A percentile compares a stretch with the other conserved stretches of the same genome.
Evolutionary conservation across 2,888 invertebrate species (phyloP).

Genomic region (Erebia epiphron): DNA sequence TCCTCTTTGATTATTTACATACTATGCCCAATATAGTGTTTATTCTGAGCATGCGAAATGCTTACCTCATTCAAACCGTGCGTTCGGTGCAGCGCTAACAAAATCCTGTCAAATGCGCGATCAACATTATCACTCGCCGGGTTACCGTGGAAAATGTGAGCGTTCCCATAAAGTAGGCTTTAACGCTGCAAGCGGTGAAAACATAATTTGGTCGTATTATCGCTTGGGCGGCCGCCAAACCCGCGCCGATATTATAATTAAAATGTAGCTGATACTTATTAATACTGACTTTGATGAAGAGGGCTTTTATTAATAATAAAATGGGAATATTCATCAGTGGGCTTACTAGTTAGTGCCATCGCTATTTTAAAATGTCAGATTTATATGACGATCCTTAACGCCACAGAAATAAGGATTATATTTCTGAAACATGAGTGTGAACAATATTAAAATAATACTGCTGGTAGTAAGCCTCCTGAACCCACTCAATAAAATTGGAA

Average conservation of each 20-base stretch:
- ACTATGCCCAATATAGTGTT: too few species aligned
- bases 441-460: too few species aligned
- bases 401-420: too few species aligned
- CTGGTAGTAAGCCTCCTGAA: too few species aligned
- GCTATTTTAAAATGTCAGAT: too few species aligned
- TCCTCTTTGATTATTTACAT: too few species aligned
- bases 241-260: conserved; percentile 25
- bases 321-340: conserved; percentile 3
- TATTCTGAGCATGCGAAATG: background rate
- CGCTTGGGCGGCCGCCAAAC: conserved; percentile 29
- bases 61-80: background rate
- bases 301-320: conserved; percentile 10
- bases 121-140: background rate
- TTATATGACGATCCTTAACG: too few species aligned
- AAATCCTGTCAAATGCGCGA: background rate
- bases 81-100: background rate
- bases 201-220: conserved; percentile 28
- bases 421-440: too few species aligned
- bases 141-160: conserved; percentile 35
- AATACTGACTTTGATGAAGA: conserved; percentile 13
- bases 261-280: conserved; percentile 26
- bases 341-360: too few species aligned
- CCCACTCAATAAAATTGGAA: conserved; percentile 1
- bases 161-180: conserved; percentile 34
- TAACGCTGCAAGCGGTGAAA: conserved; percentile 25